Percentiles rank a stretch among this genome's conserved stretches.
These are phyloP conservation scores for Fragum sueziense DNA, from an alignment of 2,888 invertebrate genomes.

Conservation along the genomic window DNA sequence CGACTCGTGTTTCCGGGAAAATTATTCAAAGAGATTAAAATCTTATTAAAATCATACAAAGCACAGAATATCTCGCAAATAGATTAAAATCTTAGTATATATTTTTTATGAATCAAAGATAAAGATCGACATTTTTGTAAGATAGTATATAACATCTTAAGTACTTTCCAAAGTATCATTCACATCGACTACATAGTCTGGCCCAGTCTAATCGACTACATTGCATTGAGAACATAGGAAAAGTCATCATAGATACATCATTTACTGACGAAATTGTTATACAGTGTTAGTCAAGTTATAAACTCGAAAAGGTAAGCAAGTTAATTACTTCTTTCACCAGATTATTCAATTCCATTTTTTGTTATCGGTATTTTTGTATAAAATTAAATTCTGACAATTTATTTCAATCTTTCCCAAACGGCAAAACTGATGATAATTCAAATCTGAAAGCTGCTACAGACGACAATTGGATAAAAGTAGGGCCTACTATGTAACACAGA, in stretches of 20 bases:
- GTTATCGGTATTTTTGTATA: neutral
- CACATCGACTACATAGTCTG: no score
- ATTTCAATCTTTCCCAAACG: neutral
- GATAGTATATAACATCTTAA: neutral
- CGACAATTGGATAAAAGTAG: neutral
- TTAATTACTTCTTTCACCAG: no score
- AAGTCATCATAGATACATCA: no score
- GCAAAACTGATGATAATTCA: neutral
- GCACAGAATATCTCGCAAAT: neutral
- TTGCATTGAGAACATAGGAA: no score
- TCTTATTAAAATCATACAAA: neutral
- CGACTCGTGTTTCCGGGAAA: neutral
- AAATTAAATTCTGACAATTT: neutral
- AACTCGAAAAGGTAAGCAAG: no score
- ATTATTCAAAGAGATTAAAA: neutral
- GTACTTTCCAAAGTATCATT: neutral
- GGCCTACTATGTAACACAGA: neutral
- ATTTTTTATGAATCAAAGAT: neutral
- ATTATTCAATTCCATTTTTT: neutral
- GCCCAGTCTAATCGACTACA: no score
- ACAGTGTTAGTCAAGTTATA: no score
- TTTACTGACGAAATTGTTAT: no score
- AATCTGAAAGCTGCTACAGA: neutral
- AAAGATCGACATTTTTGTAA: neutral
- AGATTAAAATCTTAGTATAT: neutral